phyloP scores from a whole-genome alignment of 2,888 invertebrate species.

The Tanytarsus gracilentus region DNA sequence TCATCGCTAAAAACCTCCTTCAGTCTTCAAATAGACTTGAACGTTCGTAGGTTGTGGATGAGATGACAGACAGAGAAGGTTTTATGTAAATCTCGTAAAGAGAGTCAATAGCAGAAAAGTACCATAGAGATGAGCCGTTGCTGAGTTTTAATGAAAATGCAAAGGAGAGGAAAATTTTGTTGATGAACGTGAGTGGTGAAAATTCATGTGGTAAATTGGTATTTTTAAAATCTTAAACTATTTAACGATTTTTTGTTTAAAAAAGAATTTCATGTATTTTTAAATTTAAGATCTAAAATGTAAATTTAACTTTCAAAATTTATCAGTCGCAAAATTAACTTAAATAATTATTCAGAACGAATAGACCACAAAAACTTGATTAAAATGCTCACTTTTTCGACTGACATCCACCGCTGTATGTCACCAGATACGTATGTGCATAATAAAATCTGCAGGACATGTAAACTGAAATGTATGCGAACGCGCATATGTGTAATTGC shows the following conservation, averaged over 20 bases:
- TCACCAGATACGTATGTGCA: neutral
- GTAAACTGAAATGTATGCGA: neutral
- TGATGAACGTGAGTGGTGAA: too few relatives aligned
- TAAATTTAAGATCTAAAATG: too few relatives aligned
- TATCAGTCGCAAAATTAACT: too few relatives aligned
- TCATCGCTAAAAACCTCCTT: neutral
- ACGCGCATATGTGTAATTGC: neutral
- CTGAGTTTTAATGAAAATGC: neutral
- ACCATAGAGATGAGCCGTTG: neutral
- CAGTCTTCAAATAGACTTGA: too few relatives aligned
- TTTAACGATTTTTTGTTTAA: too few relatives aligned
- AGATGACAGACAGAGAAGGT: neutral
- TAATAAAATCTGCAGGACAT: neutral
- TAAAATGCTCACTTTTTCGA: neutral
- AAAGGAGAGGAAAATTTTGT: too few relatives aligned
- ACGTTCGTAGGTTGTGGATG: too few relatives aligned
- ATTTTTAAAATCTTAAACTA: too few relatives aligned
- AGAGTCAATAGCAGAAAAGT: neutral
- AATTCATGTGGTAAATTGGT: too few relatives aligned
- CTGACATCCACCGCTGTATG: neutral
- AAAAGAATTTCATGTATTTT: too few relatives aligned
- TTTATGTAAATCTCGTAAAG: constrained; percentile 17
- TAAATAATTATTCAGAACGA: neutral
- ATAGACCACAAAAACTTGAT: neutral
- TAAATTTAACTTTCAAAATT: too few relatives aligned